Percentiles rank a stretch among this genome's conserved stretches.
phyloP scores from a whole-genome alignment of 2,888 invertebrate species.

The Agonopterix subpropinquella region DNA sequence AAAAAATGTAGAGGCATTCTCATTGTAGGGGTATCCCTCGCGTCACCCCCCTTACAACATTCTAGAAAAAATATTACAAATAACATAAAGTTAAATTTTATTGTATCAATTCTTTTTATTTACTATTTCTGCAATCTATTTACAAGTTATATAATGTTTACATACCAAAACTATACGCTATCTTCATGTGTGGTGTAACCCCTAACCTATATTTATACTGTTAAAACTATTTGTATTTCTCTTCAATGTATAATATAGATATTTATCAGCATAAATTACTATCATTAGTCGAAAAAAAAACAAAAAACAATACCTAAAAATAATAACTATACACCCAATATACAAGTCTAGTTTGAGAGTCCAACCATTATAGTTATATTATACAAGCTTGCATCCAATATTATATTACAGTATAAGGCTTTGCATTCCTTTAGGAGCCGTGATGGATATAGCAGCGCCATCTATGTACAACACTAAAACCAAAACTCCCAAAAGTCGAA shows the following conservation, averaged over 20 bases:
- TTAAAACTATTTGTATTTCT: slow-evolving; percentile 73
- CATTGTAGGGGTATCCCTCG: slow-evolving; percentile 26
- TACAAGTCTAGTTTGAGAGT: slow-evolving; percentile 66
- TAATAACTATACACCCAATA: slow-evolving; percentile 73
- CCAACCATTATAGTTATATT: slow-evolving; percentile 58
- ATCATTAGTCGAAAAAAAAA: slow-evolving; percentile 65
- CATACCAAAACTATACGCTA: slow-evolving; percentile 71
- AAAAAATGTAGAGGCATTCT: slow-evolving; percentile 40
- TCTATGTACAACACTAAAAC: slow-evolving; percentile 39
- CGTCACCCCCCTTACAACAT: slow-evolving; percentile 28
- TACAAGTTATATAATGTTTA: slow-evolving; percentile 70
- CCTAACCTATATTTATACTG: slow-evolving; percentile 73
- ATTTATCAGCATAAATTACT: slow-evolving; percentile 73
- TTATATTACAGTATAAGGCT: slow-evolving; percentile 67
- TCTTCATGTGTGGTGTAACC: slow-evolving; percentile 63
- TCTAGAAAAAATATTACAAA: slow-evolving; percentile 63
- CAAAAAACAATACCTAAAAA: slow-evolving; percentile 50
- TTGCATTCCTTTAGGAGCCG: slow-evolving; percentile 50
- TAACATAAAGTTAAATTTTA: slow-evolving; percentile 66
- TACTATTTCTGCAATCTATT: slow-evolving; percentile 65
- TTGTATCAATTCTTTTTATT: slow-evolving; percentile 69
- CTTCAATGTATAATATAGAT: slow-evolving; percentile 63
- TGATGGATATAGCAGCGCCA: slow-evolving; percentile 24
- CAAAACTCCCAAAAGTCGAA: slow-evolving; percentile 35
- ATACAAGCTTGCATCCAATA: slow-evolving; percentile 59